Evolutionary conservation across 2,113 vertebrate species (phyloP).

Genomic region (Leptodactylus fuscus): DNA sequence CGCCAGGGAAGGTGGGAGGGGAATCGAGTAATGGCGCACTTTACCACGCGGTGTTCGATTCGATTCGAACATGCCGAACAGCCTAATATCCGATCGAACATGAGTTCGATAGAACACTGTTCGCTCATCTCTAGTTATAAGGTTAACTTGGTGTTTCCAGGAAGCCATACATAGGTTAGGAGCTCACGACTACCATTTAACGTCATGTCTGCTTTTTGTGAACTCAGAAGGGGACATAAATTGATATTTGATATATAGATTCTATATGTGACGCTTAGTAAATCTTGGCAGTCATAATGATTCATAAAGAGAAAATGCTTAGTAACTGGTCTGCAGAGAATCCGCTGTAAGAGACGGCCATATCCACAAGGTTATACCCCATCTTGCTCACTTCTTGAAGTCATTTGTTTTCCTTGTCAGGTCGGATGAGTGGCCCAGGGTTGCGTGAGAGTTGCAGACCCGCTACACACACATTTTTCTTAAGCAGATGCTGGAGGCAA

Average conservation of each 20-base stretch:
- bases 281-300: background rate
- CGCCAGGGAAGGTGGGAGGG: too few species aligned
- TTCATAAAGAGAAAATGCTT: slow-evolving; percentile 18
- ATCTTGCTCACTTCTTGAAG: background rate
- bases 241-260: background rate
- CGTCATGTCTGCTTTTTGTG: background rate
- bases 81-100: too few species aligned
- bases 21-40: too few species aligned
- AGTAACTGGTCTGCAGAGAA: slow-evolving; percentile 21
- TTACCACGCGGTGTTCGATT: too few species aligned
- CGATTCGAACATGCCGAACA: too few species aligned
- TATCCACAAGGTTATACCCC: slow-evolving; percentile 4
- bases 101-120: too few species aligned
- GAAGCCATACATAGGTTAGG: background rate
- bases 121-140: too few species aligned
- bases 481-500: slow-evolving; percentile 50
- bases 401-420: slow-evolving; percentile 27
- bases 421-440: slow-evolving; percentile 2
- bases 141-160: too few species aligned
- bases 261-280: background rate
- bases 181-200: background rate
- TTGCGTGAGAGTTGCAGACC: slow-evolving; percentile 50
- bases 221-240: background rate
- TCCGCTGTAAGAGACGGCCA: background rate
- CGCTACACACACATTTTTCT: slow-evolving; percentile 39